Evolutionary conservation across 1,140 invertebrate genomes (phyloP).

Genomic region (Lanistes nyassanus): DNA sequence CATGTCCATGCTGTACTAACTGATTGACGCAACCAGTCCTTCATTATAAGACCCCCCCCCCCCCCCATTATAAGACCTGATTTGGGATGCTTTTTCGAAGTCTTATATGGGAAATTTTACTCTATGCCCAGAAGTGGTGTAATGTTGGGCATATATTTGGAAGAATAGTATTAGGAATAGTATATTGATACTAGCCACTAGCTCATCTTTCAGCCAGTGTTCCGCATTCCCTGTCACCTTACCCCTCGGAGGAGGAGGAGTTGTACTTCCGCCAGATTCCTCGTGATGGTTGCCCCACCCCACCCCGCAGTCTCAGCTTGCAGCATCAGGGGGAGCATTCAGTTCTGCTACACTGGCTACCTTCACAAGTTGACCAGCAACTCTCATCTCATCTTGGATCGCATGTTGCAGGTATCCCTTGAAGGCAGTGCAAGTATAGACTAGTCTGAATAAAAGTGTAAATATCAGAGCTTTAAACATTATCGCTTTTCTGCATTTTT

Average conservation of each 20-base stretch:
- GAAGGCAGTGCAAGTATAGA: neutral
- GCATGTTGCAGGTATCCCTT: conserved; percentile 43
- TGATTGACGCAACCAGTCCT: no score
- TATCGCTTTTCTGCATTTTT: no score
- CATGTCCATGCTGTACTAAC: no score
- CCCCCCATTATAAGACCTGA: no score
- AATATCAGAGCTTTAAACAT: no score
- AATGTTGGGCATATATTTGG: neutral
- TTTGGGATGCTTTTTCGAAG: no score
- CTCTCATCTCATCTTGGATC: conserved; percentile 29
- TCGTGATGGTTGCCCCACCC: conserved; percentile 46
- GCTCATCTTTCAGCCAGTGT: conserved; percentile 36
- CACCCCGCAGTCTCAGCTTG: conserved; percentile 44
- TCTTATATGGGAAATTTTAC: neutral
- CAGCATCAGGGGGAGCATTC: conserved; percentile 45
- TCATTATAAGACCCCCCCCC: no score
- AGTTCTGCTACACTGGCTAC: conserved; percentile 49
- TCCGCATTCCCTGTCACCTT: conserved; percentile 48
- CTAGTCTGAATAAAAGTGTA: no score
- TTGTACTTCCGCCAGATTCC: conserved; percentile 41
- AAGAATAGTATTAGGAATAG: neutral
- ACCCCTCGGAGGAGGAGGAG: conserved; percentile 50
- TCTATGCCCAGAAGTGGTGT: neutral
- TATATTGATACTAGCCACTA: neutral
- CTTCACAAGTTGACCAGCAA: conserved; percentile 38